phyloP scores from a whole-genome alignment of 2,888 invertebrate genomes.

The Gortyna flavago region DNA sequence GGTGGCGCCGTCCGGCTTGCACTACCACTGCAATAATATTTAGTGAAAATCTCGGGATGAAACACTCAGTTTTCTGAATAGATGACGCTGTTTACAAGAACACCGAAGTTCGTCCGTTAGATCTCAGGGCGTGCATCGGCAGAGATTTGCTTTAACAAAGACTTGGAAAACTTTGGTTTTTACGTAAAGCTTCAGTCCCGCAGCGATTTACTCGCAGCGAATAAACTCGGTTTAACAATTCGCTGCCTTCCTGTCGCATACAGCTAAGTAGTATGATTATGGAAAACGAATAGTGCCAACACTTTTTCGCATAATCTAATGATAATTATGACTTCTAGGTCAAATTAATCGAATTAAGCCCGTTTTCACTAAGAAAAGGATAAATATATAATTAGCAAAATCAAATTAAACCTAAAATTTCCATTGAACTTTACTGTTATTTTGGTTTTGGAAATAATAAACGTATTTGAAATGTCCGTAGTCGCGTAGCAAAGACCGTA shows the following conservation, averaged over 20 bases:
- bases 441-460: background rate
- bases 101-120: background rate
- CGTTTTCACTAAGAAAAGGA: background rate
- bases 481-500: background rate
- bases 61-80: constrained; percentile 9
- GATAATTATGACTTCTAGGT: background rate
- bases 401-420: background rate
- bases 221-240: background rate
- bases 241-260: background rate
- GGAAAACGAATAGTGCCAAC: background rate
- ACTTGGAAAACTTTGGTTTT: background rate
- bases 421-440: background rate
- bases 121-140: background rate
- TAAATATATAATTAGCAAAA: background rate
- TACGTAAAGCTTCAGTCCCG: background rate
- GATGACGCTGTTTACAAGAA: constrained; percentile 20
- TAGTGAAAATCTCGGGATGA: background rate
- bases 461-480: background rate
- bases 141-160: background rate
- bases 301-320: background rate
- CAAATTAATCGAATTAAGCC: background rate
- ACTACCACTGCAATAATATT: rapidly evolving
- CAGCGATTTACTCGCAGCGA: background rate
- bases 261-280: background rate
- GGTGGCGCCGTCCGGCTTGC: constrained; percentile 27